A percentile compares a stretch with the other conserved stretches of the same genome.
Conservation (phyloP, 1,140 invertebrate species). For the Reticulitermes speratus region DNA sequence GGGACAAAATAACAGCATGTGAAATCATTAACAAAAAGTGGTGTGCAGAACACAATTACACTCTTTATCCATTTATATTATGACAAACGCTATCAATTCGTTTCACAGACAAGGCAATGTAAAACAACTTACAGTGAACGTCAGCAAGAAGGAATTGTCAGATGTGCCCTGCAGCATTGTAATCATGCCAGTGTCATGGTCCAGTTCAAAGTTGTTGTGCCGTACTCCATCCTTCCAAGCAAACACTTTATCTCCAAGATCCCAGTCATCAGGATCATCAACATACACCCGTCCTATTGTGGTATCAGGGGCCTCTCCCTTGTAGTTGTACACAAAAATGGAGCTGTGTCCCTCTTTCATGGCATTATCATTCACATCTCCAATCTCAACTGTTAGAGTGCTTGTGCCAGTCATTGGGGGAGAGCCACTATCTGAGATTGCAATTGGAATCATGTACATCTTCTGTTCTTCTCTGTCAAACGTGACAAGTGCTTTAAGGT, state of each 20-base stretch:
- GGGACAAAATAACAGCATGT: too few species aligned
- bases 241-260: slow-evolving; percentile 85
- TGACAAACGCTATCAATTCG: too few species aligned
- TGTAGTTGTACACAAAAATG: slow-evolving; percentile 91
- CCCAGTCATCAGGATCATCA: slow-evolving; percentile 90
- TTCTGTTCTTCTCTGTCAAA: slow-evolving; percentile 91
- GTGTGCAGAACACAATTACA: too few species aligned
- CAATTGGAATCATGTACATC: slow-evolving; percentile 81
- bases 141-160: slow-evolving; percentile 66
- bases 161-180: slow-evolving; percentile 70
- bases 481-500: slow-evolving; percentile 59
- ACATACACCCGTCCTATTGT: slow-evolving; percentile 89
- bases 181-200: slow-evolving; percentile 76
- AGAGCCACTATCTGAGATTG: slow-evolving; percentile 79
- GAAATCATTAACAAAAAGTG: too few species aligned
- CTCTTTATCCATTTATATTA: too few species aligned
- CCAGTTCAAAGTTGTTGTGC: slow-evolving; percentile 64
- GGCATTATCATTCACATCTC: slow-evolving; percentile 85
- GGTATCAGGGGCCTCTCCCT: slow-evolving; percentile 69
- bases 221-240: slow-evolving; percentile 56
- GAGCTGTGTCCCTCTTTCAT: slow-evolving; percentile 79
- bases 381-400: slow-evolving; percentile 81
- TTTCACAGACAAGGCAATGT: too few species aligned
- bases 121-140: slow-evolving; percentile 61
- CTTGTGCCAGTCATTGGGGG: slow-evolving; percentile 72